A percentile compares a stretch with the other conserved stretches of the same genome.
phyloP scores from a whole-genome alignment of 2,113 vertebrate genomes.

The Narcine bancroftii region DNA sequence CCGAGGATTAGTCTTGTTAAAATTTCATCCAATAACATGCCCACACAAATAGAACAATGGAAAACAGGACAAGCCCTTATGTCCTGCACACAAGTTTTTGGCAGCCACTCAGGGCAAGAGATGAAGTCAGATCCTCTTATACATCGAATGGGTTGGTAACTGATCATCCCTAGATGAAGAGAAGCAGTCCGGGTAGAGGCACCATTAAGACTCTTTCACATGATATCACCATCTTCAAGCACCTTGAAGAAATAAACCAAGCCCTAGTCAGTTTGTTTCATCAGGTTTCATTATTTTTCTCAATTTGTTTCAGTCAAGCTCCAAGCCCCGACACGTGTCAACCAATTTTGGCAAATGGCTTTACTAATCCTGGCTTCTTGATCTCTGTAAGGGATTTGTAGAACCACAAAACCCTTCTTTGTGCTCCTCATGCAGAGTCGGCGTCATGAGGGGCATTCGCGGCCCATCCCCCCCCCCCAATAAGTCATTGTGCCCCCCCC shows the following conservation, averaged over 20 bases:
- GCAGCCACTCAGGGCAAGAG: background rate
- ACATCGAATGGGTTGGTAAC: background rate
- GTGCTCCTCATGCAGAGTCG: no score
- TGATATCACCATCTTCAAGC: background rate
- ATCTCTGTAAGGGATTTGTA: background rate
- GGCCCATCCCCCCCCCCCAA: no score
- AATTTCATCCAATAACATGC: background rate
- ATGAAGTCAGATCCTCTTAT: background rate
- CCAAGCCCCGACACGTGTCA: background rate
- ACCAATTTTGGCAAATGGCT: background rate
- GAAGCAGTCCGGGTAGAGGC: background rate
- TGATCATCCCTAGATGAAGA: background rate
- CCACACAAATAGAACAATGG: background rate
- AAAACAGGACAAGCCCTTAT: background rate
- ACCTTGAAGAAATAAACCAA: background rate
- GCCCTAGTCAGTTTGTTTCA: background rate
- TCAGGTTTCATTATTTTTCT: background rate
- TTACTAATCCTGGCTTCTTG: background rate
- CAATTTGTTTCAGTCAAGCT: background rate
- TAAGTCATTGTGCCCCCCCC: no score
- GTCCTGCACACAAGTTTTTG: background rate
- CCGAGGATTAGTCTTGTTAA: background rate
- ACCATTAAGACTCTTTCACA: background rate
- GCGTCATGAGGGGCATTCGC: no score
- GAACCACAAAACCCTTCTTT: background rate